A percentile compares a stretch with the other conserved stretches of the same genome.
Evolutionary conservation across 1,140 invertebrate species (phyloP).

Genomic region (Lysiphlebus fabarum): DNA sequence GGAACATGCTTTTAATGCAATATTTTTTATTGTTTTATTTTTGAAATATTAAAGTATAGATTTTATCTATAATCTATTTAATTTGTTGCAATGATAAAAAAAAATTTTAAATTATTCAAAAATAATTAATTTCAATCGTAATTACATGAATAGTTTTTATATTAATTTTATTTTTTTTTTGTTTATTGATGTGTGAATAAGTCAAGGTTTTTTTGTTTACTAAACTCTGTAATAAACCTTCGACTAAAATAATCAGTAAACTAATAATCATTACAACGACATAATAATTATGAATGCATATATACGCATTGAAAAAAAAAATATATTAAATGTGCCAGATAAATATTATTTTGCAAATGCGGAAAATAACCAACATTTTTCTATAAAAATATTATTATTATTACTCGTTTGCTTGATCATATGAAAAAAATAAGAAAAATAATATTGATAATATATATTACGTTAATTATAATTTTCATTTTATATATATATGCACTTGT

Average conservation of each 20-base stretch:
- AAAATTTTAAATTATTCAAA: too few relatives aligned
- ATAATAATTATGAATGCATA: constrained; percentile 6
- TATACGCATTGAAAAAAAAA: too few relatives aligned
- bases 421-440: not conserved
- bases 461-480: too few relatives aligned
- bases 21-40: too few relatives aligned
- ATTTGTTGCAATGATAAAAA: too few relatives aligned
- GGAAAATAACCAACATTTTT: constrained; percentile 12
- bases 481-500: too few relatives aligned
- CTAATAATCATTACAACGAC: constrained; percentile 20
- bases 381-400: not conserved
- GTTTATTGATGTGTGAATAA: too few relatives aligned
- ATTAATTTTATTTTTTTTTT: not conserved
- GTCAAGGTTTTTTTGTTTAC: constrained; percentile 8
- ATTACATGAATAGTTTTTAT: not conserved
- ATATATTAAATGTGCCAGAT: constrained; percentile 22
- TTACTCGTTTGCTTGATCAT: not conserved
- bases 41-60: too few relatives aligned
- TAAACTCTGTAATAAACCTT: not conserved
- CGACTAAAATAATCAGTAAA: constrained; percentile 15
- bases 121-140: not conserved
- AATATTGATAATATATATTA: not conserved
- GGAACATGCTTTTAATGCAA: too few relatives aligned
- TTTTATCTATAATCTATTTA: too few relatives aligned
- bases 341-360: constrained; percentile 15